Evolutionary conservation across 2,113 vertebrate species (phyloP).

Genomic region (Lophochroa leadbeateri): DNA sequence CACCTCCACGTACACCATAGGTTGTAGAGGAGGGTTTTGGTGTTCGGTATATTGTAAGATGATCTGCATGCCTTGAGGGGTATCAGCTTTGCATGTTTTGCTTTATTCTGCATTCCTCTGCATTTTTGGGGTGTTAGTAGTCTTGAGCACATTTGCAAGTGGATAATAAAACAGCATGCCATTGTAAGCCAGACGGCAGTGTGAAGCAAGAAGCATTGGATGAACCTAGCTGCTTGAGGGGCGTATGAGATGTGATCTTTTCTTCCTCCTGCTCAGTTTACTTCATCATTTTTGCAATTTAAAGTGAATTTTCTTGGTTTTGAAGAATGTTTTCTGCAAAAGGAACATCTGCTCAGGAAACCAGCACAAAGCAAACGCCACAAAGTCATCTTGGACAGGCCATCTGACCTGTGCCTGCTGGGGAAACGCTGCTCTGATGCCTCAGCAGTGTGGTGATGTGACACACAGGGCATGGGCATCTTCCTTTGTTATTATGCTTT

Average conservation of each 20-base stretch:
- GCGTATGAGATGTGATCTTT: not conserved
- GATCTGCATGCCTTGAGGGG: not conserved
- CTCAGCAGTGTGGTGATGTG: fast-evolving
- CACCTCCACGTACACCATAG: fast-evolving
- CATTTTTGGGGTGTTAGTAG: not conserved
- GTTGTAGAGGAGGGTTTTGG: not conserved
- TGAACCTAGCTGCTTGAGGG: not conserved
- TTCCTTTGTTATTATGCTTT: not conserved
- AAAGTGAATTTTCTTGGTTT: not conserved
- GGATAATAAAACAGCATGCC: not conserved
- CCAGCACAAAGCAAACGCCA: fast-evolving
- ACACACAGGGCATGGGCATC: not conserved
- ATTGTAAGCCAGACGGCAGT: not conserved
- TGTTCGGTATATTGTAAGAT: not conserved
- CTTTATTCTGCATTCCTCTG: not conserved
- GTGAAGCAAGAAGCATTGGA: not conserved
- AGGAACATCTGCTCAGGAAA: not conserved
- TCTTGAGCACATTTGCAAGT: not conserved
- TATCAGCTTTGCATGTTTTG: not conserved
- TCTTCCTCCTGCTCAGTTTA: not conserved
- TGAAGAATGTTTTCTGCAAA: not conserved
- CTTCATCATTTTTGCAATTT: not conserved
- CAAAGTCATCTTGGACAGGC: not conserved
- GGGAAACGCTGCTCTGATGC: not conserved
- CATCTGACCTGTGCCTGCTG: not conserved